Conservation (phyloP, 2,797 vertebrate genomes). For the Eurystomus glaucurus region DNA sequence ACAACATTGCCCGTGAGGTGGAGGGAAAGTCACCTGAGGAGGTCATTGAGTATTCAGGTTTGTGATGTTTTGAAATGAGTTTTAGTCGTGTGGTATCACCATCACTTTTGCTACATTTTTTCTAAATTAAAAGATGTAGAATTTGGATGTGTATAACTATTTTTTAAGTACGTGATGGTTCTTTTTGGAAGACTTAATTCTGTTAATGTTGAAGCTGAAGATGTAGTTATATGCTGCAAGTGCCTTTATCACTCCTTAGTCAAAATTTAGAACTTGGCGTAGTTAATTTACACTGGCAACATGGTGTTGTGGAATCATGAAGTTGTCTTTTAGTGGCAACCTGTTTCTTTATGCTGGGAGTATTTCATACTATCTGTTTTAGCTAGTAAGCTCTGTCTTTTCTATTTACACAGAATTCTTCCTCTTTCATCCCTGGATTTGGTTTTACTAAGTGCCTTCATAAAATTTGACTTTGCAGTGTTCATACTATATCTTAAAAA, state of each 20-base stretch:
- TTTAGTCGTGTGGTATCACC: background rate
- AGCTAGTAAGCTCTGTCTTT: background rate
- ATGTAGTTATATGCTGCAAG: too few relatives aligned
- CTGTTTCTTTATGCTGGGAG: background rate
- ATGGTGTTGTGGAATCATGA: background rate
- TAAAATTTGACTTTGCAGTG: background rate
- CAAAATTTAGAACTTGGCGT: background rate
- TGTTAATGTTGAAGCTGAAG: background rate
- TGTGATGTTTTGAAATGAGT: constrained; percentile 6
- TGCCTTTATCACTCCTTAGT: background rate
- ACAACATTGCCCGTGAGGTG: constrained; percentile 90
- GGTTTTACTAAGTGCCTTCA: background rate
- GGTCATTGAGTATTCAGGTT: constrained; percentile 92
- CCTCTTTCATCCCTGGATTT: background rate
- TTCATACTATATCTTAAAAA: background rate
- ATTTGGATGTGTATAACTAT: background rate
- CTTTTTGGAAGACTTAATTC: background rate
- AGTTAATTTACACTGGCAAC: background rate
- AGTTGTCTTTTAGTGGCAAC: background rate
- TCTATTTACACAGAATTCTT: background rate
- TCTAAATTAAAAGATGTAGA: background rate
- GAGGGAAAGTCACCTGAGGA: constrained; percentile 91
- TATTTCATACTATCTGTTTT: background rate
- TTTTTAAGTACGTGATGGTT: background rate
- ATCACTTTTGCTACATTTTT: background rate